Evolutionary conservation across 2,888 invertebrate species (phyloP).

Genomic region (Eudemis profundana): DNA sequence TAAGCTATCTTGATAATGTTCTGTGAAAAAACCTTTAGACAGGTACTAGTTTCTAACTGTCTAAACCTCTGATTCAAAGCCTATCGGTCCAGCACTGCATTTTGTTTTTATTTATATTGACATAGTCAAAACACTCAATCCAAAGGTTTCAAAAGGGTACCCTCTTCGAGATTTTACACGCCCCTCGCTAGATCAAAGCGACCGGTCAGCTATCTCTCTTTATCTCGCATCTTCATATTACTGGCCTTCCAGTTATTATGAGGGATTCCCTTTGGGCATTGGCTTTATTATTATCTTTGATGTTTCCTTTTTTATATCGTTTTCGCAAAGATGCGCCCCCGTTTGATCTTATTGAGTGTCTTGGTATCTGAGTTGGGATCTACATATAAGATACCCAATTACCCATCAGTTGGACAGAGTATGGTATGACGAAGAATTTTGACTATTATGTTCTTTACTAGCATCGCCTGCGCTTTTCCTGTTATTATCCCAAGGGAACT

Average conservation of each 20-base stretch:
- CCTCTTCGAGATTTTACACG: conserved; percentile 48
- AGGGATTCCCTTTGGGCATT: conserved; percentile 59
- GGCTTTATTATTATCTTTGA: conserved; percentile 67
- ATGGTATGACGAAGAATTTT: too few species aligned
- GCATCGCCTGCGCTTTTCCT: too few species aligned
- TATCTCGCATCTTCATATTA: conserved; percentile 45
- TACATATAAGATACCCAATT: neutral
- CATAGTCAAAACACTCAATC: neutral
- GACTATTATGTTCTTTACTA: too few species aligned
- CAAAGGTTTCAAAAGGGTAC: conserved; percentile 12
- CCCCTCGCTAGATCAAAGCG: conserved; percentile 54
- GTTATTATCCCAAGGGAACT: too few species aligned
- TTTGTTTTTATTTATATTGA: neutral
- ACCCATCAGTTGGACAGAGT: too few species aligned
- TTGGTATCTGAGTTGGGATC: conserved; percentile 25
- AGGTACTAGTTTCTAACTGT: too few species aligned
- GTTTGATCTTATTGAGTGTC: conserved; percentile 40
- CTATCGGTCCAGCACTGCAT: too few species aligned
- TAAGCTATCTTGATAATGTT: too few species aligned
- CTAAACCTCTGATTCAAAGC: too few species aligned
- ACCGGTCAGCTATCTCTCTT: conserved; percentile 53
- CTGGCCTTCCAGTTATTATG: conserved; percentile 62
- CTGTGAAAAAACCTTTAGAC: too few species aligned
- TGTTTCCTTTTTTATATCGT: conserved; percentile 56
- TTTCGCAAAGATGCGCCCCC: conserved; percentile 25